A percentile compares a stretch with the other conserved stretches of the same genome.
Conservation (phyloP, 2,797 vertebrate genomes). For the Eremophila alpestris region DNA sequence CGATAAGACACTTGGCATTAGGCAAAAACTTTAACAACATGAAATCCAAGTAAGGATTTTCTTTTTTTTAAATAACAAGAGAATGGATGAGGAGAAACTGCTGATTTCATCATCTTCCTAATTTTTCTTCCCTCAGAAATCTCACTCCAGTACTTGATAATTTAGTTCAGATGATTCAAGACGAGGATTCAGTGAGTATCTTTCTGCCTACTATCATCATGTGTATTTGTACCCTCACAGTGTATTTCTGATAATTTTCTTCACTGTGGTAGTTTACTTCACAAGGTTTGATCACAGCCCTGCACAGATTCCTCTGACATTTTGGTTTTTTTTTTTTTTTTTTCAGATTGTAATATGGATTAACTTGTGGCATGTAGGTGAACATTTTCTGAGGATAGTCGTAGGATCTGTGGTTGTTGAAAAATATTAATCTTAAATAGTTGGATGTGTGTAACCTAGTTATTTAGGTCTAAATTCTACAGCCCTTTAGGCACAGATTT, state of each 20-base stretch:
- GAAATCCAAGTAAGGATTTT: slow-evolving; percentile 92
- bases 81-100: slow-evolving; percentile 42
- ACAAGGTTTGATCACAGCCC: background rate
- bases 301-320: background rate
- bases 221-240: background rate
- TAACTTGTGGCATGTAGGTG: background rate
- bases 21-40: slow-evolving; percentile 99
- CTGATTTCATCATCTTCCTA: slow-evolving; percentile 65
- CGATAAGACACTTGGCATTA: slow-evolving; percentile 91
- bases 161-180: slow-evolving; percentile 98
- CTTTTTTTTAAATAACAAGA: slow-evolving; percentile 44
- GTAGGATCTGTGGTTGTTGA: background rate
- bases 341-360: background rate
- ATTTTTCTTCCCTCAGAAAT: slow-evolving; percentile 84
- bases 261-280: background rate
- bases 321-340: background rate
- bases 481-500: too few species aligned
- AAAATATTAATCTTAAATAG: background rate
- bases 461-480: background rate
- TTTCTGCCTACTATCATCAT: background rate
- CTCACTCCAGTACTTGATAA: slow-evolving; percentile 93
- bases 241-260: background rate
- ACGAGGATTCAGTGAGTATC: slow-evolving; percentile 95
- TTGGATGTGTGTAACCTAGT: background rate
- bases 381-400: background rate